Percentiles rank a stretch among this genome's conserved stretches.
Conservation (phyloP, 1,140 invertebrate genomes). For the Drosophila auraria region DNA sequence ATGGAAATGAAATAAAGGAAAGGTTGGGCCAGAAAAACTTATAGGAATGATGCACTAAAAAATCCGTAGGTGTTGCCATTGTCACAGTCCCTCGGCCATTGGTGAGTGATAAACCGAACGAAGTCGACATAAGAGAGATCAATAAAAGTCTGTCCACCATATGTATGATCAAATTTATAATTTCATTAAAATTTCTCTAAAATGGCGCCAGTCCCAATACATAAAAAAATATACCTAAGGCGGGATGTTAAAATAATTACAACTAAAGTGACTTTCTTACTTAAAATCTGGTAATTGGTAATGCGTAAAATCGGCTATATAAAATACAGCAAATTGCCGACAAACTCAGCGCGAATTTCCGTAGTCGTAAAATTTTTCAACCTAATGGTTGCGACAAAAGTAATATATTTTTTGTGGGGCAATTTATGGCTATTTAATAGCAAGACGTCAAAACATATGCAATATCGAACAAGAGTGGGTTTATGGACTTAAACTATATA, state of each 20-base stretch:
- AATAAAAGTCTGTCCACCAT: constrained; percentile 54
- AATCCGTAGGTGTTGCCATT: constrained; percentile 69
- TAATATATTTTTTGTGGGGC: constrained; percentile 38
- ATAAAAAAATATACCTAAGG: constrained; percentile 24
- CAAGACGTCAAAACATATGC: constrained; percentile 34
- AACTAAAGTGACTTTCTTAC: neutral
- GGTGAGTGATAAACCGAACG: constrained; percentile 13
- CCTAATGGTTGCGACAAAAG: constrained; percentile 24
- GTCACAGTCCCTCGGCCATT: constrained; percentile 41
- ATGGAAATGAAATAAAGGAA: constrained; percentile 37
- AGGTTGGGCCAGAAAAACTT: constrained; percentile 16
- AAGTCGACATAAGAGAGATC: constrained; percentile 10
- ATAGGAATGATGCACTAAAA: constrained; percentile 44
- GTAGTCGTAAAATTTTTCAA: constrained; percentile 13
- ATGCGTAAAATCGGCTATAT: constrained; percentile 20
- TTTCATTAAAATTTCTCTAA: constrained; percentile 66
- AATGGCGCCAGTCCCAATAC: constrained; percentile 63
- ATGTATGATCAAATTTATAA: constrained; percentile 59
- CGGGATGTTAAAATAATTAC: constrained; percentile 9
- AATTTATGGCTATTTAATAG: constrained; percentile 38
- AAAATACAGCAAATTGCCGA: constrained; percentile 23
- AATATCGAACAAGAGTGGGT: neutral
- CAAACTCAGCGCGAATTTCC: constrained; percentile 26
- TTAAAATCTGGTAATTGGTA: neutral
- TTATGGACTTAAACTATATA: neutral